These are phyloP conservation scores for Mycteria americana DNA, from an alignment of 2,797 vertebrate genomes.

Conservation along the genomic window DNA sequence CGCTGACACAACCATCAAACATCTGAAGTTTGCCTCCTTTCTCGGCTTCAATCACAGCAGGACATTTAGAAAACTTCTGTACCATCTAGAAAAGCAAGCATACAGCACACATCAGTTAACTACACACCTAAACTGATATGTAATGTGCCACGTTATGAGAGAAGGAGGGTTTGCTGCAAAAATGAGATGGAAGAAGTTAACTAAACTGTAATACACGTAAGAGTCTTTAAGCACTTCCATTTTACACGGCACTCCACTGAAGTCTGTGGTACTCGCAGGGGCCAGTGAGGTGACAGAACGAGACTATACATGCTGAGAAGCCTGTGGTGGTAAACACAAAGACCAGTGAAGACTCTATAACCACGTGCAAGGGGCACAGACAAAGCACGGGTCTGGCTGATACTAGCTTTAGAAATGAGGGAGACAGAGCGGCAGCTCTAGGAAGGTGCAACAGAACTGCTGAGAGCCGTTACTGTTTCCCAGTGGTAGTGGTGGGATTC, in stretches of 20 bases:
- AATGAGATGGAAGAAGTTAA: neutral
- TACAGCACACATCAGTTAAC: neutral
- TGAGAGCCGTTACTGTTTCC: neutral
- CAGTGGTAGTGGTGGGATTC: fast-evolving
- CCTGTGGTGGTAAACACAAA: neutral
- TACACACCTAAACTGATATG: fast-evolving
- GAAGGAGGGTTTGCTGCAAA: neutral
- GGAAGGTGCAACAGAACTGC: neutral
- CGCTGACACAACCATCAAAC: slow-evolving; percentile 68
- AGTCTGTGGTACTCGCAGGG: neutral
- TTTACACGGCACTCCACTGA: neutral
- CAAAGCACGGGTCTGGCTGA: neutral
- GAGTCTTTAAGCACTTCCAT: neutral
- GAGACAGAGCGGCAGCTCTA: neutral
- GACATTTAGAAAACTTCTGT: slow-evolving; percentile 69
- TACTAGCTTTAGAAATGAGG: neutral
- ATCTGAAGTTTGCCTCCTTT: slow-evolving; percentile 72
- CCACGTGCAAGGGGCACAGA: neutral
- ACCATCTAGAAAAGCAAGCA: slow-evolving; percentile 48
- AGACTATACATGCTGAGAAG: neutral
- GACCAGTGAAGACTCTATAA: neutral
- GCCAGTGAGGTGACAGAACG: neutral
- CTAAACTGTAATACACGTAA: fast-evolving
- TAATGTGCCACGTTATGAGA: fast-evolving
- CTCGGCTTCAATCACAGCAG: slow-evolving; percentile 69